Percentiles rank a stretch among this genome's conserved stretches.
These are phyloP conservation scores for Eremophila alpestris DNA, from an alignment of 2,797 vertebrate species.

Conservation along the genomic window DNA sequence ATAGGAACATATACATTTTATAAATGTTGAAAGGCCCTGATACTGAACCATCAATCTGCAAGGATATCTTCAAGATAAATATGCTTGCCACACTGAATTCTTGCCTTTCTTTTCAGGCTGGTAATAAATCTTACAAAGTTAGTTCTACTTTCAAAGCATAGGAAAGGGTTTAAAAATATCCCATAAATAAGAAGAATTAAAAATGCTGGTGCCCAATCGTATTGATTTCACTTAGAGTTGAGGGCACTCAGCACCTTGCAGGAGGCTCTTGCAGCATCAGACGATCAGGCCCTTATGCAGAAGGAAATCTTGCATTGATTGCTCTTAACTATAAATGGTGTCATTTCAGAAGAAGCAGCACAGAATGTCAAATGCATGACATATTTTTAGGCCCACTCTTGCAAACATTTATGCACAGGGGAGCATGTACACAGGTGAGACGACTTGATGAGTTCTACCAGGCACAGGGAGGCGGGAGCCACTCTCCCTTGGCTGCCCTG, in stretches of 20 bases:
- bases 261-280: constrained; percentile 59
- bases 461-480: not conserved
- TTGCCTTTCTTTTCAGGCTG: not conserved
- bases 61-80: constrained; percentile 37
- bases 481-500: not conserved
- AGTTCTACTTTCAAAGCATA: not conserved
- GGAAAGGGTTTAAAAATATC: not conserved
- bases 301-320: constrained; percentile 58
- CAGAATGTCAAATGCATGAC: constrained; percentile 39
- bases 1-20: constrained; percentile 24
- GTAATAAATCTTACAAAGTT: not conserved
- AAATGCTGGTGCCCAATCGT: constrained; percentile 20
- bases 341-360: not conserved
- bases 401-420: not conserved
- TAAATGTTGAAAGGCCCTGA: constrained; percentile 12
- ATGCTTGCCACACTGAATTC: constrained; percentile 1
- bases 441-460: fast-evolving
- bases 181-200: constrained; percentile 1
- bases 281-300: constrained; percentile 49
- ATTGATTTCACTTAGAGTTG: constrained; percentile 50
- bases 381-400: not conserved
- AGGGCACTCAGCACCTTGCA: constrained; percentile 60
- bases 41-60: constrained; percentile 20
- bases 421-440: not conserved
- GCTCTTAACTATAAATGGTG: constrained; percentile 61